Base-by-base conservation (phyloP, 2,113 vertebrate genomes). In the Heterocephalus glaber region DNA sequence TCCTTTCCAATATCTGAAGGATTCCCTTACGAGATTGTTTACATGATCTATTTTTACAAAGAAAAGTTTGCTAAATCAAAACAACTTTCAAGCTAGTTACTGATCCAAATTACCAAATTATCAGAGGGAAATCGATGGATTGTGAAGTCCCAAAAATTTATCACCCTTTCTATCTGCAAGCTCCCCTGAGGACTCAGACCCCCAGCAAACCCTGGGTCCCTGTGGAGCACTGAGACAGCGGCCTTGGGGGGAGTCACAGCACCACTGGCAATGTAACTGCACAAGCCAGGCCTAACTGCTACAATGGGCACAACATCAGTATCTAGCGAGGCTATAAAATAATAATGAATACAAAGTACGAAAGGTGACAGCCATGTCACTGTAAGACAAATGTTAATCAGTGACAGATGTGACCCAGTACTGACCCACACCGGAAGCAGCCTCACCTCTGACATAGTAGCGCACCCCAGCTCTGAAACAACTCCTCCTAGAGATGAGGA, bases 381-480 rank as follows among this genome's bases (percentile, higher is more conserved):
- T 3, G 0, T 17, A 49, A 77, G 79, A 66, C 63, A 60, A 61
- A 35, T 0, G 2, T 30, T n/a, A 38, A 60, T 56, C 14, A 79
- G 30, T 20, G n/a, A 76, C 0, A 92, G 61, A 24, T 9, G 33
- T 14, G 63, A 66, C 61, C 60, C 28, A 11, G 22, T 3, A 63
- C 35, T 38, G 44, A 83, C 22, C 52, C n/a, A 9, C 0, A 1
- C 41, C 26, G 5, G 3, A 22, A 35, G 49, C 76, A 83, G 19
- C 76, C 97, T 98, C 98, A 99, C 99, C 99, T 99, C 99, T 97
- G 22, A 99, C 99, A 14, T 99, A 99, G 98, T 99, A 99, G 85
- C 99, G 99, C 0, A 99, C 99, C 0, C 99, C 99, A 17, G 99
- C 99, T 94, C 99, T 98, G 98, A 99, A 99, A 95, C 99, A 99